Percentiles rank a stretch among this genome's conserved stretches.
These are phyloP conservation scores for Rhyacophila brunnea DNA, from an alignment of 1,140 invertebrate species.

Conservation along the genomic window DNA sequence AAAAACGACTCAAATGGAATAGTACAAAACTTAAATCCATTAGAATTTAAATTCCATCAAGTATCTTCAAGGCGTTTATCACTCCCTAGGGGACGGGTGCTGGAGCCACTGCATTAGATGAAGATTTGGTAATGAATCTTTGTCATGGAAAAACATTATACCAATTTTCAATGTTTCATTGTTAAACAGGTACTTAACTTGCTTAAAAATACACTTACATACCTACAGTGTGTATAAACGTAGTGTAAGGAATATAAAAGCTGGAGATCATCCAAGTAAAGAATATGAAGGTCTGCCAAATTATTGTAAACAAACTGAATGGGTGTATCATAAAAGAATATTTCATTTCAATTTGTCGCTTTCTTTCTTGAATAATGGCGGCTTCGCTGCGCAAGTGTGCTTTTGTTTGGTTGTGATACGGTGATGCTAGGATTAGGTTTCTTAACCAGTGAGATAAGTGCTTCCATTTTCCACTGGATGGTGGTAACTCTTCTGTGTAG, in stretches of 20 bases:
- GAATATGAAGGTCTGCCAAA: conserved; percentile 9
- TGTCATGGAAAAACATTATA: background rate
- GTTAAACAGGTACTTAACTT: background rate
- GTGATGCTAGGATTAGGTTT: conserved; percentile 4
- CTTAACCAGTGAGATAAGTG: background rate
- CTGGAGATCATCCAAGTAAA: conserved; percentile 2
- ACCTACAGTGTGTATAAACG: background rate
- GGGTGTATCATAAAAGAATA: conserved; percentile 21
- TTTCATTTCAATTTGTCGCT: conserved; percentile 4
- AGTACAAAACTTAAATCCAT: no score
- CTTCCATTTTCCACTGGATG: background rate
- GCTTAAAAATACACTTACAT: background rate
- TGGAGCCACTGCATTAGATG: no score
- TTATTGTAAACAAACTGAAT: conserved; percentile 8
- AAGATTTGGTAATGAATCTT: no score
- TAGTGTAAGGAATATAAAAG: conserved; percentile 8
- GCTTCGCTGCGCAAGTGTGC: conserved; percentile 3
- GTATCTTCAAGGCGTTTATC: no score
- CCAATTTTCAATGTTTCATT: background rate
- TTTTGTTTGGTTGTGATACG: background rate
- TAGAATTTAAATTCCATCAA: no score
- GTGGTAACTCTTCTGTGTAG: conserved; percentile 14
- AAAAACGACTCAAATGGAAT: no score
- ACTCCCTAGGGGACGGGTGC: no score
- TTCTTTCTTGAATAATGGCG: conserved; percentile 8